These are phyloP conservation scores for Hydra vulgaris DNA, from an alignment of 30 jellyfish, hydroid and myxozoan species.

Conservation along the genomic window DNA sequence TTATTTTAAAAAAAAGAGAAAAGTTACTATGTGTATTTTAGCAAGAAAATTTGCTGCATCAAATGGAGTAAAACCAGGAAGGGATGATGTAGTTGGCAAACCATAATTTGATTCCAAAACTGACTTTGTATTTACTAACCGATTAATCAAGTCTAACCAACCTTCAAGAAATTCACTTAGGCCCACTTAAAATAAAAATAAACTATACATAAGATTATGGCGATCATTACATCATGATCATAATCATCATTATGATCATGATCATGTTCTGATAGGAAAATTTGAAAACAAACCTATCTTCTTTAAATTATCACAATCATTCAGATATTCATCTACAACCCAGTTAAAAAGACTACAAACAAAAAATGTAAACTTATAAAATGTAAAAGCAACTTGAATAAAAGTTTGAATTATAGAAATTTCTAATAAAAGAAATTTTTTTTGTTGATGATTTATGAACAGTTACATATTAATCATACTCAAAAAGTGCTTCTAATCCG, in stretches of 20 bases:
- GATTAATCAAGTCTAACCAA: constrained; percentile 63
- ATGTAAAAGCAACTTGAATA: too few relatives aligned
- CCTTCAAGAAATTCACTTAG: constrained; percentile 72
- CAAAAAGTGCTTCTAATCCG: constrained; percentile 47
- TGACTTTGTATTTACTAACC: constrained; percentile 67
- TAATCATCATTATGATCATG: too few relatives aligned
- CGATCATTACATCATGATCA: too few relatives aligned
- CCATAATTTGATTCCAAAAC: constrained; percentile 71
- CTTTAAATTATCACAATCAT: neutral
- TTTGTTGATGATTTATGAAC: neutral
- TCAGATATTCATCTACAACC: constrained; percentile 35
- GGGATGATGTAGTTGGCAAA: constrained; percentile 56
- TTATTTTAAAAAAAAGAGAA: neutral
- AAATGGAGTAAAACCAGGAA: constrained; percentile 67
- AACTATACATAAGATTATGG: neutral
- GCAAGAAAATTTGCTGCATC: constrained; percentile 58
- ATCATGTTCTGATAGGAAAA: too few relatives aligned
- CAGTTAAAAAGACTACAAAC: constrained; percentile 38
- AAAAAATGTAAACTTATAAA: too few relatives aligned
- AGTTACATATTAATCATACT: constrained; percentile 18
- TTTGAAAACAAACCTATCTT: neutral
- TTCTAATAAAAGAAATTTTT: neutral
- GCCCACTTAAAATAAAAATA: constrained; percentile 35
- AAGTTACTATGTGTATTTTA: constrained; percentile 49
- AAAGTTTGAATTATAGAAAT: neutral